Conservation (phyloP, 2,113 vertebrate genomes). For the Scomber japonicus region DNA sequence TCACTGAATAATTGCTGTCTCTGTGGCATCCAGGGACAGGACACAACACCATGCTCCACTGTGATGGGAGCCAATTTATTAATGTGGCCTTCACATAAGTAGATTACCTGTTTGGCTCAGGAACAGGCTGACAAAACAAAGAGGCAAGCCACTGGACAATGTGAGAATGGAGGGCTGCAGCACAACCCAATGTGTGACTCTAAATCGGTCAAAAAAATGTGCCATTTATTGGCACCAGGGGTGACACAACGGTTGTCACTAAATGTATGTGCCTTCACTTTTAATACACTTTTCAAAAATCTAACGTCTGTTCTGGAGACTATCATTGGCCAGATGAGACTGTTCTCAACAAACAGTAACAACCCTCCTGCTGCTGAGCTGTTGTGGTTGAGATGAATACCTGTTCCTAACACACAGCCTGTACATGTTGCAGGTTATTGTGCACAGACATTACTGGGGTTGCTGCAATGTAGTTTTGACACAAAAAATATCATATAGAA, state of each 20-base stretch:
- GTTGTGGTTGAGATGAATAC: neutral
- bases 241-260: neutral
- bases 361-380: neutral
- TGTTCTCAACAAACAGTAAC: neutral
- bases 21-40: slow-evolving; percentile 20
- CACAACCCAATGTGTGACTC: slow-evolving; percentile 13
- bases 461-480: neutral
- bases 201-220: slow-evolving; percentile 25
- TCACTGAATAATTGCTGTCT: slow-evolving; percentile 48
- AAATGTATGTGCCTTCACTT: slow-evolving; percentile 6
- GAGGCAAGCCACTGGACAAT: slow-evolving; percentile 9
- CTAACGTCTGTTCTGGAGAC: neutral
- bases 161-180: slow-evolving; percentile 6
- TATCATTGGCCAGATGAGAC: slow-evolving; percentile 5
- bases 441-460: neutral
- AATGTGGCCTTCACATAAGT: slow-evolving; percentile 42
- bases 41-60: neutral
- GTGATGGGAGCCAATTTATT: slow-evolving; percentile 49
- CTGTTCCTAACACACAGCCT: neutral
- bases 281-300: neutral
- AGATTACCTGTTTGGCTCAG: slow-evolving; percentile 39
- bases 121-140: slow-evolving; percentile 21
- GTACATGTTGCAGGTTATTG: neutral
- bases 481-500: neutral
- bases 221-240: neutral